These are phyloP conservation scores for Diplodus puntazzo DNA, from an alignment of 2,797 vertebrate species.

Conservation along the genomic window DNA sequence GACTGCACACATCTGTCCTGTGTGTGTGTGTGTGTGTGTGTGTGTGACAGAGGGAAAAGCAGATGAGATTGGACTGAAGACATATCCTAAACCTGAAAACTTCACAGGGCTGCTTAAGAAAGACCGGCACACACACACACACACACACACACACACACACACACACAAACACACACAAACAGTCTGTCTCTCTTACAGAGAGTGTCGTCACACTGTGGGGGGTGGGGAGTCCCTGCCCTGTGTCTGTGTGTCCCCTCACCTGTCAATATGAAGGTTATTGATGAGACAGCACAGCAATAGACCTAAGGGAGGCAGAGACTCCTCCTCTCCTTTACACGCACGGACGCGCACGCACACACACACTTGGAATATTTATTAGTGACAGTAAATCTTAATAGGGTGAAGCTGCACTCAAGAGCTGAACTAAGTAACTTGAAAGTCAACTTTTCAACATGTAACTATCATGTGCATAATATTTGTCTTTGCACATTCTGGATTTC, in stretches of 20 bases:
- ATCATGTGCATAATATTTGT: no score
- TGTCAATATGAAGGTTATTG: conserved; percentile 72
- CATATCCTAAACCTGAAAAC: conserved; percentile 51
- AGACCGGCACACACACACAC: conserved; percentile 11
- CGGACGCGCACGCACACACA: conserved; percentile 16
- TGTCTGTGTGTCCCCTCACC: conserved; percentile 47
- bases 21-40: conserved; percentile 24
- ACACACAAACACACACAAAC: conserved; percentile 10
- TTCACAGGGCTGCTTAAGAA: conserved; percentile 25
- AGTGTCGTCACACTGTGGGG: conserved; percentile 39
- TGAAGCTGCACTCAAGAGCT: no score
- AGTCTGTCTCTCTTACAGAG: neutral
- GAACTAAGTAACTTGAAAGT: no score
- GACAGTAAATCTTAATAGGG: neutral
- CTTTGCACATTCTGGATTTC: no score
- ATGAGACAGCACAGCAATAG: conserved; percentile 73
- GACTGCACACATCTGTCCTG: conserved; percentile 47
- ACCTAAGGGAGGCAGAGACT: conserved; percentile 40
- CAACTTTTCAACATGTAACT: no score
- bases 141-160: conserved; percentile 4
- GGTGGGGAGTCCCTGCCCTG: conserved; percentile 27
- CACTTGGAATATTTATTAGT: neutral
- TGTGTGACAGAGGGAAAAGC: conserved; percentile 41
- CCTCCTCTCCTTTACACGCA: conserved; percentile 31
- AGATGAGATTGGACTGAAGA: conserved; percentile 48